Evolutionary conservation across 2,888 invertebrate genomes (phyloP).

Genomic region (Synanthedon andrenaeformis): DNA sequence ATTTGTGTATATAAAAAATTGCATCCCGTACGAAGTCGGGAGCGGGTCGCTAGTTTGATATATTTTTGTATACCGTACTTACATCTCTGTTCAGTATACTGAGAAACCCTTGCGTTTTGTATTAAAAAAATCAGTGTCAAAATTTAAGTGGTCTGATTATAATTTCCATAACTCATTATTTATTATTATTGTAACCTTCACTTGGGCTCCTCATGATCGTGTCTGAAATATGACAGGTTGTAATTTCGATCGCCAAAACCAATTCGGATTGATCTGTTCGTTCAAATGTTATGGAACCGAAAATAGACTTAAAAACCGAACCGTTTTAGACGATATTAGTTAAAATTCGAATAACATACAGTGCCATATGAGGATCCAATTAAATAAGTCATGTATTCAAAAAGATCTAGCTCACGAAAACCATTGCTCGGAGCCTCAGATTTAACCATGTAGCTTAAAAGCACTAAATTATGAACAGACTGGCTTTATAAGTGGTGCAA

Average conservation of each 20-base stretch:
- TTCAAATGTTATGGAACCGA: conserved; percentile 1
- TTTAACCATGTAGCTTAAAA: conserved; percentile 47
- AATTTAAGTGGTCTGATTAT: conserved; percentile 1
- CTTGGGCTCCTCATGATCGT: conserved; percentile 45
- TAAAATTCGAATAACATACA: neutral
- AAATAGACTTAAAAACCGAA: no score
- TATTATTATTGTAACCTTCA: conserved; percentile 50
- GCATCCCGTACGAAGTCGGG: no score
- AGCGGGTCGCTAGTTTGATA: no score
- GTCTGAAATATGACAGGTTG: conserved; percentile 62
- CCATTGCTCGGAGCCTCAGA: conserved; percentile 52
- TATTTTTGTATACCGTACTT: no score
- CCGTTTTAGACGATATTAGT: no score
- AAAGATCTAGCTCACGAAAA: conserved; percentile 67
- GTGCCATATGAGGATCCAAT: neutral
- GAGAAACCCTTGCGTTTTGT: neutral
- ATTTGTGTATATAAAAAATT: no score
- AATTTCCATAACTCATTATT: conserved; percentile 20
- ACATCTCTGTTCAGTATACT: no score
- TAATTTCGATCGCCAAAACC: conserved; percentile 48
- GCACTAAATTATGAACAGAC: conserved; percentile 46
- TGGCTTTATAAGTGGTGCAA: neutral
- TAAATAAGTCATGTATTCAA: conserved; percentile 34
- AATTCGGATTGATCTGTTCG: conserved; percentile 19
- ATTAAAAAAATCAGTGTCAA: neutral